Evolutionary conservation across 2,888 invertebrate genomes (phyloP).

Genomic region (Acleris emargana): DNA sequence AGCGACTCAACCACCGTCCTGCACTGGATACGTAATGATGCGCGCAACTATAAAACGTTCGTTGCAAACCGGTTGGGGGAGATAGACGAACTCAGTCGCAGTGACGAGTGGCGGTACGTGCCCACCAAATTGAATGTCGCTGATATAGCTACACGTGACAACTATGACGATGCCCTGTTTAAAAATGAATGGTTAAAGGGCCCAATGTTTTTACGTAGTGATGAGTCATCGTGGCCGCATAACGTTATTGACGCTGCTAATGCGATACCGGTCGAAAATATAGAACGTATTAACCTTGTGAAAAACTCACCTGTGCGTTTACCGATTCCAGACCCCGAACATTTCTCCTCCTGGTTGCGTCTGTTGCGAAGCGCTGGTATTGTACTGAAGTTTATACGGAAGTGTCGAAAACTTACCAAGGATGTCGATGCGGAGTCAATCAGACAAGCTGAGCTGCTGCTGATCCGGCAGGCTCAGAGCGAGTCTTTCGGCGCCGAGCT

Average conservation of each 20-base stretch:
- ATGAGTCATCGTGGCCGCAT: slow-evolving; percentile 1
- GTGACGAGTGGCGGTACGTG: too few relatives aligned
- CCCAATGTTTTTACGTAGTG: background rate
- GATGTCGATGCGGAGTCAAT: too few relatives aligned
- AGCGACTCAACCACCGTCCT: slow-evolving; percentile 46
- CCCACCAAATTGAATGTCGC: too few relatives aligned
- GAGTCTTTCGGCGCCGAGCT: too few relatives aligned
- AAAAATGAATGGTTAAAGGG: slow-evolving; percentile 4
- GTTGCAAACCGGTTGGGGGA: slow-evolving; percentile 35
- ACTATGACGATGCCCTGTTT: background rate
- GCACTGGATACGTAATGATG: slow-evolving; percentile 42
- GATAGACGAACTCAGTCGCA: slow-evolving; percentile 11
- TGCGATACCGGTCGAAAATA: background rate
- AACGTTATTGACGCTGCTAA: background rate
- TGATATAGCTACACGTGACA: too few relatives aligned
- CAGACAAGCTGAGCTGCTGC: too few relatives aligned
- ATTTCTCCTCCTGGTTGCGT: too few relatives aligned
- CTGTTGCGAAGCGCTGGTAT: too few relatives aligned
- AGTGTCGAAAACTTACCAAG: too few relatives aligned
- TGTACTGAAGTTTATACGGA: too few relatives aligned
- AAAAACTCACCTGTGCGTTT: background rate
- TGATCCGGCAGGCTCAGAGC: too few relatives aligned
- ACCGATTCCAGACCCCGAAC: slow-evolving; percentile 1
- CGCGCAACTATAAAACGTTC: slow-evolving; percentile 43
- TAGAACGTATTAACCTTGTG: background rate